Conservation (phyloP, 2,113 vertebrate species). For the Semicossyphus pulcher region DNA sequence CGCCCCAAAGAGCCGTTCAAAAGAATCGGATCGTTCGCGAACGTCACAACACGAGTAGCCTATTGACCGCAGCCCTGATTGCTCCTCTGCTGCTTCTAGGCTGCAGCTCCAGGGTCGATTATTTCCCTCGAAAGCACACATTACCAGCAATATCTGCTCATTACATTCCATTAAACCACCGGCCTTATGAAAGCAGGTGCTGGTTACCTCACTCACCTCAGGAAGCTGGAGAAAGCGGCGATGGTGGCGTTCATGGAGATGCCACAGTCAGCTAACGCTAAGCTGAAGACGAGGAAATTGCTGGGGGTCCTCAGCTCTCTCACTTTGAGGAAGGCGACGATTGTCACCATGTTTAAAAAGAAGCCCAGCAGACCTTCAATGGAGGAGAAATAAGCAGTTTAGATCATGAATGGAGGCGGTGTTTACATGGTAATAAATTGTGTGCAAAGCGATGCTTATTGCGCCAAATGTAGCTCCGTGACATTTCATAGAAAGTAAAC, state of each 20-base stretch:
- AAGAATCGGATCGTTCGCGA: no score
- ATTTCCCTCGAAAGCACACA: not conserved
- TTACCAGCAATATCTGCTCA: not conserved
- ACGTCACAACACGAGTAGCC: no score
- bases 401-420: not conserved
- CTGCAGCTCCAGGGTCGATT: not conserved
- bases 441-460: conserved; percentile 6
- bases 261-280: conserved; percentile 92
- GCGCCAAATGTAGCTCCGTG: conserved; percentile 1
- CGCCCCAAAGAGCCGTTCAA: no score
- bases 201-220: conserved; percentile 86
- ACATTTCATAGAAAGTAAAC: not conserved
- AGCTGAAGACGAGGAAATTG: conserved; percentile 92
- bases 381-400: conserved; percentile 44
- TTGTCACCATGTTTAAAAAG: conserved; percentile 91
- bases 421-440: not conserved
- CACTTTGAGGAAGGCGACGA: conserved; percentile 92
- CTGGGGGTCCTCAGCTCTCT: conserved; percentile 90
- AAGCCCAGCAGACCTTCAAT: conserved; percentile 91
- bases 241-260: conserved; percentile 93
- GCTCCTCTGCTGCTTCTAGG: not conserved
- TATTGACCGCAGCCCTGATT: conserved; percentile 10
- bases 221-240: conserved; percentile 92
- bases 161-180: not conserved
- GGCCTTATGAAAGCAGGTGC: conserved; percentile 21